These are phyloP conservation scores for Hipposideros larvatus DNA, from an alignment of 2,797 vertebrate species.

Conservation along the genomic window DNA sequence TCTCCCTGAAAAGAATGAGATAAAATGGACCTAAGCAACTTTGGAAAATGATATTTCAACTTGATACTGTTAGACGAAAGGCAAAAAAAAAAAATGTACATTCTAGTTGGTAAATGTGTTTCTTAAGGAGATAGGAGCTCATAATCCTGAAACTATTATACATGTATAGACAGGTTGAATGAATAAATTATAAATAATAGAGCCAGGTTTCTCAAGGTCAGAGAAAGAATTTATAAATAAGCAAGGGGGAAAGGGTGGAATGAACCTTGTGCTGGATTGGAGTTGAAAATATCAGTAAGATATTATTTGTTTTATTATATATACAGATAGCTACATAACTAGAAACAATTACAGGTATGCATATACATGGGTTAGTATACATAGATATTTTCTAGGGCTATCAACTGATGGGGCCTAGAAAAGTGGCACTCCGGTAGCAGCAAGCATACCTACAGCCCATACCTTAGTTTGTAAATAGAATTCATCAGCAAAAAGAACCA, in stretches of 20 bases:
- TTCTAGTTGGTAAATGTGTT: background rate
- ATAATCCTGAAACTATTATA: background rate
- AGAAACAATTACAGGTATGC: background rate
- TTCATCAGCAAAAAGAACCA: background rate
- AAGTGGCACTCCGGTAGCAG: background rate
- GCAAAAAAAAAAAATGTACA: background rate
- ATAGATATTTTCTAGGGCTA: background rate
- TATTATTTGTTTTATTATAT: background rate
- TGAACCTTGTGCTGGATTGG: background rate
- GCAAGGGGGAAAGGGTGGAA: background rate
- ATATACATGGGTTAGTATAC: background rate
- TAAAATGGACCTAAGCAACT: background rate
- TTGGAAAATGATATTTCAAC: background rate
- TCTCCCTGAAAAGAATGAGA: background rate
- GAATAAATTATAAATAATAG: background rate
- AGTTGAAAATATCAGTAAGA: background rate
- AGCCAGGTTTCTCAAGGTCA: background rate
- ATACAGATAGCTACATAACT: background rate
- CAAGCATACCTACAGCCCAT: background rate
- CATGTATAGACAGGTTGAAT: background rate
- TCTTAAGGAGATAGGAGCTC: background rate
- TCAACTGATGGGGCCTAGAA: background rate
- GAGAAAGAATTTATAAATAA: background rate
- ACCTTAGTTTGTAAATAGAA: background rate
- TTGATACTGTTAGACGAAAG: background rate